These are phyloP conservation scores for Volucella inflata DNA, from an alignment of 2,888 invertebrate genomes.

Conservation along the genomic window DNA sequence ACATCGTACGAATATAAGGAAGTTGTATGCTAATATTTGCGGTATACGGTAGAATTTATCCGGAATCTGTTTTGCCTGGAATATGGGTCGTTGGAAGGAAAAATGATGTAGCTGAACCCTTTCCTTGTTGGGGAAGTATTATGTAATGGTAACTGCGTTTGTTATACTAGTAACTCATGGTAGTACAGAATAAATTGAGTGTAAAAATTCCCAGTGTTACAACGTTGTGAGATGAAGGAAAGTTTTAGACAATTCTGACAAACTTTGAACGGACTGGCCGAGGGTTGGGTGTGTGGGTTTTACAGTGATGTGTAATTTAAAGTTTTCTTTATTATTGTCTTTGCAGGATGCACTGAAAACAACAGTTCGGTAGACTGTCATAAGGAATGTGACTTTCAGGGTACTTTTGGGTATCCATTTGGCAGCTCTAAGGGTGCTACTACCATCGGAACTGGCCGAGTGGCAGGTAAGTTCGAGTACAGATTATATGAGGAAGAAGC, in stretches of 20 bases:
- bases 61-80: background rate
- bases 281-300: background rate
- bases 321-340: slow-evolving; percentile 10
- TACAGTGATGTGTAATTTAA: slow-evolving; percentile 4
- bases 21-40: slow-evolving; percentile 33
- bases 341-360: slow-evolving; percentile 80
- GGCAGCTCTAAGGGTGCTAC: background rate
- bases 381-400: slow-evolving; percentile 81
- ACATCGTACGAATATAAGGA: background rate
- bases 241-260: slow-evolving; percentile 4
- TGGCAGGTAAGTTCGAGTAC: slow-evolving; percentile 44
- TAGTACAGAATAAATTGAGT: slow-evolving; percentile 18
- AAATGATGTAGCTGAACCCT: background rate
- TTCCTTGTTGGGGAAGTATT: background rate
- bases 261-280: background rate
- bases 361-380: slow-evolving; percentile 79
- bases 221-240: background rate
- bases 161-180: background rate
- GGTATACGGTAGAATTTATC: slow-evolving; percentile 1
- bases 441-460: slow-evolving; percentile 33
- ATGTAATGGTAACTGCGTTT: background rate
- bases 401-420: slow-evolving; percentile 16
- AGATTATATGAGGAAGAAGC: background rate
- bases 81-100: background rate
- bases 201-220: slow-evolving; percentile 5